Evolutionary conservation across 2,888 invertebrate species (phyloP).

Genomic region (Malthinus flaveolus): DNA sequence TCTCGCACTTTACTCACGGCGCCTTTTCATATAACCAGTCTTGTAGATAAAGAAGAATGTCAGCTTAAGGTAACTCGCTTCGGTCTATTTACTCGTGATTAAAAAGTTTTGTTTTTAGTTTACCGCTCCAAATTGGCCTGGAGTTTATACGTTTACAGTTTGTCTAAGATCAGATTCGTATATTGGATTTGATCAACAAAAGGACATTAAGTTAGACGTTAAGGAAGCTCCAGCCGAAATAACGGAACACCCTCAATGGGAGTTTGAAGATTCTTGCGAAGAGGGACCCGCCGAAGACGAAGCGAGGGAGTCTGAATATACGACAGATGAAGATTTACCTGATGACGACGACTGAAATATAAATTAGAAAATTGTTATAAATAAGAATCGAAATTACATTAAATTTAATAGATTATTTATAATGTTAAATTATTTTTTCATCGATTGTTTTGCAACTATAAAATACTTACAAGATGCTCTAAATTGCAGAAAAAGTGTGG

Average conservation of each 20-base stretch:
- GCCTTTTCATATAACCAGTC: slow-evolving; percentile 91
- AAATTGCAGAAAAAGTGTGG: no score
- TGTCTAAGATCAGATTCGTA: slow-evolving; percentile 96
- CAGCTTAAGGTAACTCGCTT: slow-evolving; percentile 69
- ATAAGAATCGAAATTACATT: slow-evolving; percentile 20
- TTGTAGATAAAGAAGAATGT: slow-evolving; percentile 87
- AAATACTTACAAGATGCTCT: no score
- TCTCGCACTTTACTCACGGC: slow-evolving; percentile 88
- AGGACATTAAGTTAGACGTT: slow-evolving; percentile 96
- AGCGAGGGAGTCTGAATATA: slow-evolving; percentile 68
- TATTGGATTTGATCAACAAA: slow-evolving; percentile 93
- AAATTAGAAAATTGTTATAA: slow-evolving; percentile 18
- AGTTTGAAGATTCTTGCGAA: slow-evolving; percentile 91
- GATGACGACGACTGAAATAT: slow-evolving; percentile 51
- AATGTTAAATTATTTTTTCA: neutral
- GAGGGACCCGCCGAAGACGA: slow-evolving; percentile 63
- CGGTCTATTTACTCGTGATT: neutral
- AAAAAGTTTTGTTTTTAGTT: slow-evolving; percentile 61
- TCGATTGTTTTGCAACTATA: no score
- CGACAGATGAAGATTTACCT: slow-evolving; percentile 69
- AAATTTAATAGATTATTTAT: slow-evolving; percentile 24
- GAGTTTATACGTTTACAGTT: slow-evolving; percentile 89
- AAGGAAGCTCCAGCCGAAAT: slow-evolving; percentile 93
- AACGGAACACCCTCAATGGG: slow-evolving; percentile 96
- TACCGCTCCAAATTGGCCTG: slow-evolving; percentile 93